Base-by-base conservation (phyloP, 2,797 vertebrate species). In the Sebastes alutus region DNA sequence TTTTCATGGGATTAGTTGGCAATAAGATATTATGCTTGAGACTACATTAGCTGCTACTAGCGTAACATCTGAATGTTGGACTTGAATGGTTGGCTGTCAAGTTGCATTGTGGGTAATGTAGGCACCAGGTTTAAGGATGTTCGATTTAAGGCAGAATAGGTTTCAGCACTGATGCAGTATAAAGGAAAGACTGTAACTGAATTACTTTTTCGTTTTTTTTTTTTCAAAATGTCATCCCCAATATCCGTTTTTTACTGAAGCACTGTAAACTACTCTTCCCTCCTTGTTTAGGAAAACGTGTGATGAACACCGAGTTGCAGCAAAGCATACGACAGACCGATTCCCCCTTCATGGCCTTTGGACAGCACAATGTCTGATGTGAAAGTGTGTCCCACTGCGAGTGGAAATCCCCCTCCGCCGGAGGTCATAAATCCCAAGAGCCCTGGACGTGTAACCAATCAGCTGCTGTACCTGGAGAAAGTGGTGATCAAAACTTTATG, bases 381-480 rank as follows among this genome's bases (percentile, higher is more conserved):
- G 77, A 96, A 93, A 84, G 69, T 75, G 49, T 90, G 89, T 61
- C 60, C 88, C 69, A 72, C 88, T 67, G 35, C 77, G 84, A 93
- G 94, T 88, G 91, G 95, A 80, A 99, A 99, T 69, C 98, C 98
- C 12, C 95, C 95, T 82, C 97, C 97, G 8, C 98, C 98, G 2
- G 95, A 96, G 71, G 97, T 96, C 62, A 88, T 93, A 67, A 98
- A 98, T 79, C 72, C 73, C 23, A 95, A 93, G 84, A 96, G 88
- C 4, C 95, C 80, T 14, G 97, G 98, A 1, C 93, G 95, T 11
- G 80, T 95, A 62, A 99, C 98, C 68, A 99, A 97, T 89, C 97
- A 98, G 66, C 96, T 99, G 11, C 97, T 97, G 76, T 99, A 97
- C 91, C 92, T 99, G 80, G 96, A 97, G 72, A 97, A 92, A 73